Conservation (phyloP, 1,140 invertebrate genomes). For the Tetragnatha versicolor region DNA sequence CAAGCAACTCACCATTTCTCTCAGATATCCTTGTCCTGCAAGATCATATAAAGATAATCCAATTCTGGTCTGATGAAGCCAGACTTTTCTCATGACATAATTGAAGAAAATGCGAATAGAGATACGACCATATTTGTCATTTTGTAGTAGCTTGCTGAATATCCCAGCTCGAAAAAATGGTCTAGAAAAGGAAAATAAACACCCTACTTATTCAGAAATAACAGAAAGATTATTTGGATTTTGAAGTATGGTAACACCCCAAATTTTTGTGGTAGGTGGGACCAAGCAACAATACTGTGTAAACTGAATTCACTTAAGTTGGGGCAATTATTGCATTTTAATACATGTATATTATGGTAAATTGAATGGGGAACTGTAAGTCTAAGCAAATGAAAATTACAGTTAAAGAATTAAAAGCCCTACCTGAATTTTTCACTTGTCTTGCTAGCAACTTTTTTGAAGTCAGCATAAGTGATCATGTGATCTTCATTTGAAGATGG, state of each 20-base stretch:
- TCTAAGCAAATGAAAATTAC: neutral
- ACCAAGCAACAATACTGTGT: neutral
- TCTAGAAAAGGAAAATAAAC: slow-evolving; percentile 60
- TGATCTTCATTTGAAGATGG: slow-evolving; percentile 77
- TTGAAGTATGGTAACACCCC: neutral
- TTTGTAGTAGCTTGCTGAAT: slow-evolving; percentile 84
- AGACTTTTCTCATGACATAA: slow-evolving; percentile 93
- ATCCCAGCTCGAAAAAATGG: slow-evolving; percentile 84
- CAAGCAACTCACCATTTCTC: slow-evolving; percentile 75
- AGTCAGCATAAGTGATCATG: slow-evolving; percentile 85
- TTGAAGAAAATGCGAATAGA: slow-evolving; percentile 88
- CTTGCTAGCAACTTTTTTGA: slow-evolving; percentile 74
- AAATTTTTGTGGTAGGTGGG: neutral
- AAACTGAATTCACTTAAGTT: neutral
- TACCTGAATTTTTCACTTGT: slow-evolving; percentile 76
- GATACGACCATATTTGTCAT: slow-evolving; percentile 81
- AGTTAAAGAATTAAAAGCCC: slow-evolving; percentile 54
- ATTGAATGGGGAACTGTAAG: neutral
- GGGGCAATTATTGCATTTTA: neutral
- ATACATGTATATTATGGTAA: neutral
- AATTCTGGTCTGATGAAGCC: slow-evolving; percentile 91
- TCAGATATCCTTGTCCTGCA: slow-evolving; percentile 88
- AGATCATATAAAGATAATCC: slow-evolving; percentile 92
- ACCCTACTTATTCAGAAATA: neutral
- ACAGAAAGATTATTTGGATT: slow-evolving; percentile 18